A percentile compares a stretch with the other conserved stretches of the same genome.
phyloP scores from a whole-genome alignment of 2,888 invertebrate species.

The Cantharis rustica region DNA sequence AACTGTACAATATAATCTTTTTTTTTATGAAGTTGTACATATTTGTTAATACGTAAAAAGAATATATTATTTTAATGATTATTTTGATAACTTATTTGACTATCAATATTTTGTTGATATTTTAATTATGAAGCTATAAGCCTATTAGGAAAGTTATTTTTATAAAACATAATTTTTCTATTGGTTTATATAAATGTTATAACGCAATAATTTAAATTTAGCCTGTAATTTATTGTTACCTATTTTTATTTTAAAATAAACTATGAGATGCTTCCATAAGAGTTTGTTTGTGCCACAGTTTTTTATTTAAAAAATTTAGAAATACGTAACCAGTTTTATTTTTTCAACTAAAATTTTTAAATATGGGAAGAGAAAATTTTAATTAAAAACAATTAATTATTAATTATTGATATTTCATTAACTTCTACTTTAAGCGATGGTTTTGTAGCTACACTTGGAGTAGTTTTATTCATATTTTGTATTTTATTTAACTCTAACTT shows the following conservation, averaged over 20 bases:
- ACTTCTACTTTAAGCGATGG: too few species aligned
- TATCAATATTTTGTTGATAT: neutral
- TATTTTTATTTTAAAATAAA: neutral
- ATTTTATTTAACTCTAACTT: neutral
- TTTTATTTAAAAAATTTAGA: too few species aligned
- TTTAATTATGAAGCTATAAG: neutral
- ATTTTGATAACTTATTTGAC: neutral
- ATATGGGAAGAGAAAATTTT: too few species aligned
- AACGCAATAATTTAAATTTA: neutral
- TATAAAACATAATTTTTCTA: neutral
- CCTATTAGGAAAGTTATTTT: neutral
- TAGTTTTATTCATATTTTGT: too few species aligned
- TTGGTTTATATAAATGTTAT: neutral
- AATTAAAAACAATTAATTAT: too few species aligned
- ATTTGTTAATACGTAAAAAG: neutral
- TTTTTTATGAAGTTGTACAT: slow-evolving; percentile 14
- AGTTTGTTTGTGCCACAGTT: neutral
- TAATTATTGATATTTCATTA: too few species aligned
- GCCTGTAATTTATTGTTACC: neutral
- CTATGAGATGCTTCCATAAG: neutral
- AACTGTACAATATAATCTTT: neutral
- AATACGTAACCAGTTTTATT: too few species aligned
- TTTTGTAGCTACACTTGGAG: too few species aligned
- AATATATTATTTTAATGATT: neutral
- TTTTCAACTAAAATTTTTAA: too few species aligned